A percentile compares a stretch with the other conserved stretches of the same genome.
These are phyloP conservation scores for Himantopus leucocephalus DNA, from an alignment of 2,113 vertebrate genomes.

Conservation along the genomic window DNA sequence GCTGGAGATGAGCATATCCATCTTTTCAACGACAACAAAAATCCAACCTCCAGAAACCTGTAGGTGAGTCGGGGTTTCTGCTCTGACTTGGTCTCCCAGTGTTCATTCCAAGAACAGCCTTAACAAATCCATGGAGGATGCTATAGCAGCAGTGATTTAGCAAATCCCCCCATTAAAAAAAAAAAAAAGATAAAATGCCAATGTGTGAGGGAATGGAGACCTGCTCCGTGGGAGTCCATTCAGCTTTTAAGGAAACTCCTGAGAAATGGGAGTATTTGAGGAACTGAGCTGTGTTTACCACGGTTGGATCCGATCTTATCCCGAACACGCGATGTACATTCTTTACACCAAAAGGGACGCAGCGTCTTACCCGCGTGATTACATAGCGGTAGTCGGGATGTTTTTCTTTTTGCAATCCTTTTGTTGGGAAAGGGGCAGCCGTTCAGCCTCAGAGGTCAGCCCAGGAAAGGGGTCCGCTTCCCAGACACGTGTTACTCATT, in stretches of 20 bases:
- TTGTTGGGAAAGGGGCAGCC: not conserved
- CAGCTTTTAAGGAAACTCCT: not conserved
- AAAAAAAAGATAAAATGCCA: too few relatives aligned
- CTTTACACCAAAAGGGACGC: not conserved
- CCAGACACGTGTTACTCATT: constrained; percentile 8
- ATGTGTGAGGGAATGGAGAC: not conserved
- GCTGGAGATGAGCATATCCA: not conserved
- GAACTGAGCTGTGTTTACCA: not conserved
- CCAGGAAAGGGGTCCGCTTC: not conserved
- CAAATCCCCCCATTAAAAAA: not conserved
- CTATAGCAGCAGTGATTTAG: not conserved
- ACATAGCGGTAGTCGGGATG: accelerated
- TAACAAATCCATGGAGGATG: not conserved
- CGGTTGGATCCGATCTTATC: accelerated
- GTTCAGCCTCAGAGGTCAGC: not conserved
- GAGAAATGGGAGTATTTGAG: not conserved
- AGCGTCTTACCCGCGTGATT: accelerated
- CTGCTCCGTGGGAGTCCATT: not conserved
- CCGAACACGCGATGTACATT: accelerated
- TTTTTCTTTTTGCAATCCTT: not conserved
- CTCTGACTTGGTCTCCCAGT: not conserved
- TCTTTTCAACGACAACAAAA: not conserved
- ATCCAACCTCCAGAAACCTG: not conserved
- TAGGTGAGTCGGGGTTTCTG: not conserved
- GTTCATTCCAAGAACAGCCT: not conserved